Evolutionary conservation across 1,140 invertebrate genomes (phyloP).

Genomic region (Drosophila neocordata): DNA sequence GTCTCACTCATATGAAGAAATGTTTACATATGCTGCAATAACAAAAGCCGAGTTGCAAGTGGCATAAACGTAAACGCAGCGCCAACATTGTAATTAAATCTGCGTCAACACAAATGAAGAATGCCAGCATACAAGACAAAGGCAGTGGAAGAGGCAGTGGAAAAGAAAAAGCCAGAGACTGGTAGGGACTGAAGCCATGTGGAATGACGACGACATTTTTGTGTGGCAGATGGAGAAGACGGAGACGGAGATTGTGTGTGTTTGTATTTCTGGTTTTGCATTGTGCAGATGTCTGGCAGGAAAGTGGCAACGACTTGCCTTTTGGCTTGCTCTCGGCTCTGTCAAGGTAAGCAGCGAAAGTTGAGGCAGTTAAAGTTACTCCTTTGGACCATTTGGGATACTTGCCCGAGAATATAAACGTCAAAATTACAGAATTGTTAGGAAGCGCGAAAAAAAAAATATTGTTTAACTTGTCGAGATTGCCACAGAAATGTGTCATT

Average conservation of each 20-base stretch:
- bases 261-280: constrained; percentile 30
- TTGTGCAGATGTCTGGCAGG: constrained; percentile 22
- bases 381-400: background rate
- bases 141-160: constrained; percentile 5
- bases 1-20: constrained; percentile 10
- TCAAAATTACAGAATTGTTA: background rate
- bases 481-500: background rate
- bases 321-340: background rate
- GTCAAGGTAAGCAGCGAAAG: constrained; percentile 19
- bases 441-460: no score
- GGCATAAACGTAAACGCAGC: constrained; percentile 65
- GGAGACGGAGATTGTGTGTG: constrained; percentile 1
- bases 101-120: constrained; percentile 67
- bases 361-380: background rate
- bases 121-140: constrained; percentile 14
- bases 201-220: constrained; percentile 30
- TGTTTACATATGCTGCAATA: constrained; percentile 56
- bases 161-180: no score
- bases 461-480: no score
- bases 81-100: constrained; percentile 78
- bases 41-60: constrained; percentile 66
- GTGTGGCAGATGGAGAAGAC: constrained; percentile 6
- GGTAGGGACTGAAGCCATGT: background rate
- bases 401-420: background rate
- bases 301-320: background rate